These are phyloP conservation scores for Chromis chromis DNA, from an alignment of 2,797 vertebrate genomes.

Conservation along the genomic window DNA sequence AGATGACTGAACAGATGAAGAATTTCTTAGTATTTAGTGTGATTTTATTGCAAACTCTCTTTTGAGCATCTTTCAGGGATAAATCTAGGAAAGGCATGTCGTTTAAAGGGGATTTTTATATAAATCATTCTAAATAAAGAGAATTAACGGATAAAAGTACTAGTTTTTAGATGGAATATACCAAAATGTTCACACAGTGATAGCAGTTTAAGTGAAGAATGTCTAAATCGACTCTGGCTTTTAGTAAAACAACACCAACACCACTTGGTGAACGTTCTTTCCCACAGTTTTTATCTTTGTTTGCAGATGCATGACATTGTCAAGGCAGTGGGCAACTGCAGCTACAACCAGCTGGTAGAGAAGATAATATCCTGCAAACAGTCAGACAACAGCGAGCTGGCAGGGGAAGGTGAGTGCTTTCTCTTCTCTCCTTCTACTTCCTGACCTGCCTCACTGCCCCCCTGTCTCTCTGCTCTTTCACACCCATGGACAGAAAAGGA, in stretches of 20 bases:
- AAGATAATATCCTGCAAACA: slow-evolving; percentile 99
- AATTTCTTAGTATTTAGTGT: too few relatives aligned
- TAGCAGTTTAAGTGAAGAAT: too few relatives aligned
- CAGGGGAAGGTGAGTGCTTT: slow-evolving; percentile 92
- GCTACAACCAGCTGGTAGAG: slow-evolving; percentile 99
- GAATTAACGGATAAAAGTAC: neutral
- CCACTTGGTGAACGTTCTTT: slow-evolving; percentile 51
- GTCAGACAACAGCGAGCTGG: slow-evolving; percentile 94
- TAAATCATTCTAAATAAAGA: too few relatives aligned
- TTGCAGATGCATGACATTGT: slow-evolving; percentile 94
- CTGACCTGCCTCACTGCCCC: slow-evolving; percentile 20
- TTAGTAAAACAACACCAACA: slow-evolving; percentile 11
- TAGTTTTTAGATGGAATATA: neutral
- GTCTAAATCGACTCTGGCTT: slow-evolving; percentile 1
- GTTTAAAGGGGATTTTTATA: too few relatives aligned
- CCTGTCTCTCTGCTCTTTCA: neutral
- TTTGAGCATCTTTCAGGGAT: too few relatives aligned
- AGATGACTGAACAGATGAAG: too few relatives aligned
- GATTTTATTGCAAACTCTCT: too few relatives aligned
- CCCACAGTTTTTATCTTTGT: slow-evolving; percentile 64
- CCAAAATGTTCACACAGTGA: neutral
- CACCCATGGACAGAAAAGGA: neutral
- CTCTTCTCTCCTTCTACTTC: slow-evolving; percentile 21
- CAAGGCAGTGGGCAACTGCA: slow-evolving; percentile 98
- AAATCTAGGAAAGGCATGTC: too few relatives aligned